These are phyloP conservation scores for Philhelius pedissequus DNA, from an alignment of 2,888 invertebrate species.

Conservation along the genomic window DNA sequence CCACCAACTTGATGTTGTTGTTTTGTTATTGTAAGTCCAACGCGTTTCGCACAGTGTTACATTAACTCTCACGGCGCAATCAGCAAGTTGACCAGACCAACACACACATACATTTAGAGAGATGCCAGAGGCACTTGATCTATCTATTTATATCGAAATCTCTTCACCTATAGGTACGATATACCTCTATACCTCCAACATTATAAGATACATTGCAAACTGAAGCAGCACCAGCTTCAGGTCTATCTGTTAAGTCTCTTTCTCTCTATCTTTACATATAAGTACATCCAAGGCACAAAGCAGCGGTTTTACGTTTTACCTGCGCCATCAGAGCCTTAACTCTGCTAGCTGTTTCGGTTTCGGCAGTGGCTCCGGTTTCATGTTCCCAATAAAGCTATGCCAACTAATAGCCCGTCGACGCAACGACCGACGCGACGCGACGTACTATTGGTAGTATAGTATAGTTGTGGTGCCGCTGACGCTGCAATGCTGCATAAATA, in stretches of 20 bases:
- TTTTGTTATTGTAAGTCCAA: conserved; percentile 46
- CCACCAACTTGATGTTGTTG: conserved; percentile 61
- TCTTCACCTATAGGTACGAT: conserved; percentile 62
- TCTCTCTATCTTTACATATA: conserved; percentile 49
- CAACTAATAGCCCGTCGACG: conserved; percentile 60
- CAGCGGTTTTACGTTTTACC: conserved; percentile 22
- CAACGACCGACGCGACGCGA: conserved; percentile 24
- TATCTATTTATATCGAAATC: conserved; percentile 67
- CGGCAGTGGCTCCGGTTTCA: conserved; percentile 69
- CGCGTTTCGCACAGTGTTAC: conserved; percentile 66
- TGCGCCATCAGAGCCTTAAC: conserved; percentile 47
- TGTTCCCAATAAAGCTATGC: conserved; percentile 69
- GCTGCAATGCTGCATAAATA: conserved; percentile 66
- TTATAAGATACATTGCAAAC: background rate
- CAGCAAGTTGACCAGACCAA: conserved; percentile 54
- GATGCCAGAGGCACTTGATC: conserved; percentile 55
- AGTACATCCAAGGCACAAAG: conserved; percentile 41
- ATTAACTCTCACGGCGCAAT: conserved; percentile 66
- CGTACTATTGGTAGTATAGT: conserved; percentile 56
- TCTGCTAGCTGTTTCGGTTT: conserved; percentile 60
- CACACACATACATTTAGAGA: conserved; percentile 3
- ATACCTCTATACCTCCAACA: background rate
- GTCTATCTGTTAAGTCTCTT: conserved; percentile 30
- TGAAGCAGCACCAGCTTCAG: background rate
- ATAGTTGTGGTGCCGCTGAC: conserved; percentile 46